A percentile compares a stretch with the other conserved stretches of the same genome.
These are phyloP conservation scores for Chrysolina haemoptera DNA, from an alignment of 2,888 invertebrate genomes.

Conservation along the genomic window DNA sequence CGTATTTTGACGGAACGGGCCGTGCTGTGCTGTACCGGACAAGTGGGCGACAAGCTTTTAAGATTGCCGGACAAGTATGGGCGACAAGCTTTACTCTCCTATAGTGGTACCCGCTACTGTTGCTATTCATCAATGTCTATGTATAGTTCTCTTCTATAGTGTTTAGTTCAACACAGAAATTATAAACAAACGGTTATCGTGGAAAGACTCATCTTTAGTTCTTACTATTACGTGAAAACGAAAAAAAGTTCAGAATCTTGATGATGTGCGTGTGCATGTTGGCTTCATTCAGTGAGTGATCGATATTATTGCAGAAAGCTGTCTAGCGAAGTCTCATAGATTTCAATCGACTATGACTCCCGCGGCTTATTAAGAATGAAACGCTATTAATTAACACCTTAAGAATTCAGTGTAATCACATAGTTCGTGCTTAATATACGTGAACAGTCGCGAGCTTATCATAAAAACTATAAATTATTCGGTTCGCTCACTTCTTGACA, in stretches of 20 bases:
- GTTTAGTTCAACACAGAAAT: too few species aligned
- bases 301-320: conserved; percentile 4
- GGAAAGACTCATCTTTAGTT: too few species aligned
- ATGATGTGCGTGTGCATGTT: background rate
- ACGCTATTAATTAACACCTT: conserved; percentile 45
- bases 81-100: too few species aligned
- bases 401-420: conserved; percentile 36
- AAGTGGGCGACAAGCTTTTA: too few species aligned
- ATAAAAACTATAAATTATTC: conserved; percentile 34
- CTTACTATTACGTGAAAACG: too few species aligned
- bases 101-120: too few species aligned
- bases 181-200: too few species aligned
- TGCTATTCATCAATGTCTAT: too few species aligned
- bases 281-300: background rate
- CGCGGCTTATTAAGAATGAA: conserved; percentile 37
- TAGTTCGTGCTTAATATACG: conserved; percentile 28
- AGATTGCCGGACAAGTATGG: too few species aligned
- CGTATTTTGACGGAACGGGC: too few species aligned
- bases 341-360: background rate
- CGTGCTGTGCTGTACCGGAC: too few species aligned
- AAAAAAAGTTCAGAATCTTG: background rate
- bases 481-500: conserved; percentile 33
- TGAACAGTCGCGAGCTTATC: conserved; percentile 31
- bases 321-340: background rate
- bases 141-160: too few species aligned